Conservation (phyloP, 23 tunicate genomes). For the Ascidia mentula region DNA sequence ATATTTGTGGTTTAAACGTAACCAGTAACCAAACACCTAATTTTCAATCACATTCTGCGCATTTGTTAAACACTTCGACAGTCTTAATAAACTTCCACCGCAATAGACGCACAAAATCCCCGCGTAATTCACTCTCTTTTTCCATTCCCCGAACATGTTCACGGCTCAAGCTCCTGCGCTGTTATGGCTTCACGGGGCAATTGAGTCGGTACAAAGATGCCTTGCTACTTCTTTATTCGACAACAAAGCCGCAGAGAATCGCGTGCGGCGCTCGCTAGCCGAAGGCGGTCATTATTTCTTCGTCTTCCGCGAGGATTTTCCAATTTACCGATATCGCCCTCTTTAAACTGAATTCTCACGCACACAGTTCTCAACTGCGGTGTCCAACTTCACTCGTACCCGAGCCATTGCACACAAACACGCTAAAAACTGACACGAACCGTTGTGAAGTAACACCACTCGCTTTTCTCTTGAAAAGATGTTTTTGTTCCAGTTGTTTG, state of each 20-base stretch:
- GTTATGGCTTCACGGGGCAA: neutral
- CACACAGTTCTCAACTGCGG: neutral
- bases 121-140: neutral
- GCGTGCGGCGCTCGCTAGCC: constrained; percentile 21
- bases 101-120: neutral
- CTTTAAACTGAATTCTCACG: neutral
- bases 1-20: too few relatives aligned
- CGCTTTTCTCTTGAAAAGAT: too few relatives aligned
- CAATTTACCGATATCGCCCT: constrained; percentile 1
- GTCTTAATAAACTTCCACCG: neutral
- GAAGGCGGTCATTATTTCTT: neutral
- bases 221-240: constrained; percentile 17
- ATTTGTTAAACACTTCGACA: neutral
- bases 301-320: neutral
- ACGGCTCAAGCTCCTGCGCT: neutral
- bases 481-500: too few relatives aligned
- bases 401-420: too few relatives aligned
- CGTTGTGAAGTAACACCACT: too few relatives aligned
- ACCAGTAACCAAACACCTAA: too few relatives aligned
- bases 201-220: constrained; percentile 14
- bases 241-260: constrained; percentile 11
- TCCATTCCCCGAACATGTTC: neutral
- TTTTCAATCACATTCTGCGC: too few relatives aligned
- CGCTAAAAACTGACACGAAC: too few relatives aligned
- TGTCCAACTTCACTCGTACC: neutral